A percentile compares a stretch with the other conserved stretches of the same genome.
These are phyloP conservation scores for Drosophila austrosaltans DNA, from an alignment of 2,888 invertebrate genomes.

Conservation along the genomic window DNA sequence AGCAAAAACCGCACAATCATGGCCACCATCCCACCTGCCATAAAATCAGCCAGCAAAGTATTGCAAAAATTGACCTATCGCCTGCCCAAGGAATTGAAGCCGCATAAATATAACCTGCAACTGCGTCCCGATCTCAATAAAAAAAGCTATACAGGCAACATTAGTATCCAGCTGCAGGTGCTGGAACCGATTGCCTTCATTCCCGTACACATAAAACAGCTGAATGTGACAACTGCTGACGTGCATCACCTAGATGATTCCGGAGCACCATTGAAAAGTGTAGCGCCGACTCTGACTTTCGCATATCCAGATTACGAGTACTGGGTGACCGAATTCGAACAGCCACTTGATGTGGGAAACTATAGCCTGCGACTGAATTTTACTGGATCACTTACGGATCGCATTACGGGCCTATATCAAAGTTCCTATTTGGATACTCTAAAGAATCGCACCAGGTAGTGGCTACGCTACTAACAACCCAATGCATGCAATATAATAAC, in stretches of 20 bases:
- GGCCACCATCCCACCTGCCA: constrained; percentile 61
- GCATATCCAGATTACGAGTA: constrained; percentile 80
- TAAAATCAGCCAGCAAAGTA: constrained; percentile 79
- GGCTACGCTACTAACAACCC: constrained; percentile 29
- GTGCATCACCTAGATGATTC: constrained; percentile 75
- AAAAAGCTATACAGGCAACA: constrained; percentile 86
- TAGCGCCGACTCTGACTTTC: constrained; percentile 75
- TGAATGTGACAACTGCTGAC: constrained; percentile 84
- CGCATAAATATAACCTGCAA: constrained; percentile 87
- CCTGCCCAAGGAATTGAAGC: constrained; percentile 86
- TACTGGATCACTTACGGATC: constrained; percentile 87
- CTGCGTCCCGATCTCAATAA: constrained; percentile 86
- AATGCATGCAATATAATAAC: constrained; percentile 34
- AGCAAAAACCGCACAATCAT: constrained; percentile 38
- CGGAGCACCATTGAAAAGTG: constrained; percentile 54
- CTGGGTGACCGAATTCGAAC: constrained; percentile 82
- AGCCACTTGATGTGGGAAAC: constrained; percentile 80
- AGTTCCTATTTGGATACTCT: constrained; percentile 85
- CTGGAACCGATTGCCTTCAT: constrained; percentile 83
- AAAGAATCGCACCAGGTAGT: constrained; percentile 80
- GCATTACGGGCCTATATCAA: constrained; percentile 90
- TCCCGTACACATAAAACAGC: constrained; percentile 84
- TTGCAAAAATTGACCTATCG: constrained; percentile 84
- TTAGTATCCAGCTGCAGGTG: constrained; percentile 85
- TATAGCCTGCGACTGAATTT: constrained; percentile 87